These are phyloP conservation scores for Prenolepis imparis DNA, from an alignment of 2,888 invertebrate species.

Conservation along the genomic window DNA sequence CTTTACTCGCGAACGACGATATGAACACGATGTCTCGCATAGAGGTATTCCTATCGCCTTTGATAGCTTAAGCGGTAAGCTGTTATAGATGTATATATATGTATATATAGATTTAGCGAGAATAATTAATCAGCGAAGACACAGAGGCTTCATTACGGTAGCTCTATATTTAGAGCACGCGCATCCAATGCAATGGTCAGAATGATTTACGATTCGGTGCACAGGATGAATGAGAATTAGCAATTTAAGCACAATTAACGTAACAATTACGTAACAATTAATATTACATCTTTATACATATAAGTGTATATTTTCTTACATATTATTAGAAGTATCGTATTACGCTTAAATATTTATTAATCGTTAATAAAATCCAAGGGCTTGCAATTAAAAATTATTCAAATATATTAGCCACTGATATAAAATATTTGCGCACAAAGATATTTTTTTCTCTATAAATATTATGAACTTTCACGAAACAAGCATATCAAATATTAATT, in stretches of 20 bases:
- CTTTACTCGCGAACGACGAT: not conserved
- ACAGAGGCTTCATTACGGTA: not conserved
- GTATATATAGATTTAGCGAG: constrained; percentile 41
- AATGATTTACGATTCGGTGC: constrained; percentile 20
- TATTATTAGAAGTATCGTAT: not conserved
- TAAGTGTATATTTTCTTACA: not conserved
- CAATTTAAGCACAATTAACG: not conserved
- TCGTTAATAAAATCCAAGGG: not conserved
- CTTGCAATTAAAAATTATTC: not conserved
- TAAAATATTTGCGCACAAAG: not conserved
- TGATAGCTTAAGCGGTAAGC: constrained; percentile 33
- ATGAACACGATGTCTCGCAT: constrained; percentile 19
- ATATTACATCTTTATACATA: not conserved
- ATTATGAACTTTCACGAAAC: not conserved
- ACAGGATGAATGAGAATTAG: constrained; percentile 1
- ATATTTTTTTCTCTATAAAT: not conserved
- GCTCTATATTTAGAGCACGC: constrained; percentile 40
- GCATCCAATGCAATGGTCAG: not conserved
- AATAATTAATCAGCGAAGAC: constrained; percentile 39
- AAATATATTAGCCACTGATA: not conserved
- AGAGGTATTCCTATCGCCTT: constrained; percentile 7
- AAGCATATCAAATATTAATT: not conserved
- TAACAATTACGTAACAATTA: not conserved
- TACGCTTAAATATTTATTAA: constrained; percentile 1
- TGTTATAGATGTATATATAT: constrained; percentile 27